A percentile compares a stretch with the other conserved stretches of the same genome.
phyloP scores from a whole-genome alignment of 2,888 invertebrate genomes.

The Xestia xanthographa region DNA sequence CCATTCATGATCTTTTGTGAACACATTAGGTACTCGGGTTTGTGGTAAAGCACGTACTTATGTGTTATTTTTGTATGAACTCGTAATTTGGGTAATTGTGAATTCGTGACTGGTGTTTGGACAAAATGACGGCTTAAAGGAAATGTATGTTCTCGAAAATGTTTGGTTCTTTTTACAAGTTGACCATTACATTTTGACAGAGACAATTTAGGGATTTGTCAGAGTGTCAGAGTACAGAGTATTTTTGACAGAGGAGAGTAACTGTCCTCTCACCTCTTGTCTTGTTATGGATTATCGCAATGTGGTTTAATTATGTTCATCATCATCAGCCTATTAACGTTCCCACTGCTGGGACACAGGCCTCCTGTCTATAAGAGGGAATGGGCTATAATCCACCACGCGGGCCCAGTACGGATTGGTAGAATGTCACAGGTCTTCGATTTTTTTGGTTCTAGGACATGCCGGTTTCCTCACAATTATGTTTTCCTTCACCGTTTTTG shows the following conservation, averaged over 20 bases:
- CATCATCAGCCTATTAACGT: too few species aligned
- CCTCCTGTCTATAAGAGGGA: too few species aligned
- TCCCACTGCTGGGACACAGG: too few species aligned
- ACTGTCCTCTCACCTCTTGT: not conserved
- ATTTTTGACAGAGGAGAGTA: not conserved
- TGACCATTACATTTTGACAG: not conserved
- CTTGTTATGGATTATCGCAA: not conserved
- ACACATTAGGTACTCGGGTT: slow-evolving; percentile 20
- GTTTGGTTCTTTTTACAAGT: not conserved
- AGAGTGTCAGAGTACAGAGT: not conserved
- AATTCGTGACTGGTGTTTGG: not conserved
- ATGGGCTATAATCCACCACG: too few species aligned
- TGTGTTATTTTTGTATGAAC: not conserved
- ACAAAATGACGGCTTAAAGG: not conserved
- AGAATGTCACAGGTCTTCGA: too few species aligned
- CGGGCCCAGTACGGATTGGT: too few species aligned
- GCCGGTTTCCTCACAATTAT: too few species aligned
- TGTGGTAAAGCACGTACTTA: slow-evolving; percentile 33
- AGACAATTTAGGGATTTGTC: not conserved
- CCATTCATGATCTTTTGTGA: slow-evolving; percentile 50
- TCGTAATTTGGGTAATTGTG: not conserved
- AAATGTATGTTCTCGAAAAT: not conserved
- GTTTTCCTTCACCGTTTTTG: too few species aligned
- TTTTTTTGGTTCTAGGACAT: too few species aligned
- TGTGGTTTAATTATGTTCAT: too few species aligned